A percentile compares a stretch with the other conserved stretches of the same genome.
These are phyloP conservation scores for Torymus auratus DNA, from an alignment of 2,888 invertebrate genomes.

Conservation along the genomic window DNA sequence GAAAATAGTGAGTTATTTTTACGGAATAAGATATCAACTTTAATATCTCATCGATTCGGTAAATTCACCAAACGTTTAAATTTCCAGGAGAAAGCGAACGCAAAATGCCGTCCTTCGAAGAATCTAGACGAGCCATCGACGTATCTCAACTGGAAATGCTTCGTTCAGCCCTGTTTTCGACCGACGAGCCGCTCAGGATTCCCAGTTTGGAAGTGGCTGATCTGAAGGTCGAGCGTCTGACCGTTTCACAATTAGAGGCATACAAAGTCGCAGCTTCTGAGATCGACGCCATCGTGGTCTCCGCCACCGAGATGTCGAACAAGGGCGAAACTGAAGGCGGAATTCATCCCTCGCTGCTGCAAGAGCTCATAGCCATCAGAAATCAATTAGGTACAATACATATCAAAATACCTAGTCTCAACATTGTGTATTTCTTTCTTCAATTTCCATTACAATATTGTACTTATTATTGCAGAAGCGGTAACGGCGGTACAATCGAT, in stretches of 20 bases:
- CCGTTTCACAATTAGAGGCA: slow-evolving; percentile 88
- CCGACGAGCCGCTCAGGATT: slow-evolving; percentile 77
- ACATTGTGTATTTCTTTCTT: neutral
- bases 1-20: slow-evolving; percentile 29
- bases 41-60: too few relatives aligned
- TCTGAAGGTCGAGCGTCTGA: slow-evolving; percentile 87
- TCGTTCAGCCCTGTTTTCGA: slow-evolving; percentile 64
- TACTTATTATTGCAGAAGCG: slow-evolving; percentile 36
- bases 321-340: slow-evolving; percentile 84
- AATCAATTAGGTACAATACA: slow-evolving; percentile 67
- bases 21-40: too few relatives aligned
- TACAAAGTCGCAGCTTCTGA: slow-evolving; percentile 89
- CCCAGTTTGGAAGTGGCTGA: slow-evolving; percentile 85
- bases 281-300: slow-evolving; percentile 86
- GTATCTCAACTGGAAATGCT: slow-evolving; percentile 52
- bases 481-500: slow-evolving; percentile 59
- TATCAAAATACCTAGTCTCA: neutral
- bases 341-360: slow-evolving; percentile 76
- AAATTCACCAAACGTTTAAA: too few relatives aligned
- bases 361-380: slow-evolving; percentile 72
- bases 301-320: slow-evolving; percentile 85
- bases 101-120: slow-evolving; percentile 37
- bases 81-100: slow-evolving; percentile 46
- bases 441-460: too few relatives aligned
- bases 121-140: slow-evolving; percentile 34